Base-by-base conservation (phyloP, 2,888 invertebrate genomes). In the Ochropleura plecta region DNA sequence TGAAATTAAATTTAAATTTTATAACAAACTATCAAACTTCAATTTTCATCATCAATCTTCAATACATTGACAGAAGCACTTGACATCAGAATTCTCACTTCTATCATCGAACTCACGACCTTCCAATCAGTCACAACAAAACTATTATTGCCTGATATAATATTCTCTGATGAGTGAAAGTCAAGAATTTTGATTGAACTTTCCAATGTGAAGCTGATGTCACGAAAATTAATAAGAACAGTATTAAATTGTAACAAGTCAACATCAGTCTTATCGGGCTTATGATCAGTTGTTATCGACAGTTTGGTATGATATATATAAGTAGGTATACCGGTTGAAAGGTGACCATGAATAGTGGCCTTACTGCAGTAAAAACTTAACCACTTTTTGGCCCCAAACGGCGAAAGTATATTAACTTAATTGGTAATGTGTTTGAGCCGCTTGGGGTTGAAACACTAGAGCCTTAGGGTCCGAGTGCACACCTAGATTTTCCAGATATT, bases 151-250 rank as follows among this genome's bases (percentile, higher is more conserved):
- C 20, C 48, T 69, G 65, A 79, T 64, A 83, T 63, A 83, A 66
- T 81, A 81, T 76, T 53, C 9, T 55, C 60, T 73, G 78, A 76
- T 81, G 69, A 82, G 82, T 78, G 88, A 84, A 85, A 88, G 88
- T 76, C 69, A 81, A 82, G 71, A 75, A 84, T 82, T 76, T 73
- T 65, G 80, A 85, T 80, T 85, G 78, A 64, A 86, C 85, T 86
- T 88, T 87, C 88, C 84, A 83, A 79, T 76, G 48, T 71, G 63
- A 49, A 60, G 64, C 69, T 40, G 63, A 75, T 85, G 87, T 87
- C 83, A 85, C 68, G 63, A 69, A 73, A 85, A 85, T 83, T 87
- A 86, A 85, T 85, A 80, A 75, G 74, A 82, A 59, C 80, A 73
- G 42, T 68, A 78, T 78, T 76, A 76, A 70, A 80, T 85, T 71